phyloP scores from a whole-genome alignment of 2,113 vertebrate genomes.

The Trematomus loennbergii region DNA sequence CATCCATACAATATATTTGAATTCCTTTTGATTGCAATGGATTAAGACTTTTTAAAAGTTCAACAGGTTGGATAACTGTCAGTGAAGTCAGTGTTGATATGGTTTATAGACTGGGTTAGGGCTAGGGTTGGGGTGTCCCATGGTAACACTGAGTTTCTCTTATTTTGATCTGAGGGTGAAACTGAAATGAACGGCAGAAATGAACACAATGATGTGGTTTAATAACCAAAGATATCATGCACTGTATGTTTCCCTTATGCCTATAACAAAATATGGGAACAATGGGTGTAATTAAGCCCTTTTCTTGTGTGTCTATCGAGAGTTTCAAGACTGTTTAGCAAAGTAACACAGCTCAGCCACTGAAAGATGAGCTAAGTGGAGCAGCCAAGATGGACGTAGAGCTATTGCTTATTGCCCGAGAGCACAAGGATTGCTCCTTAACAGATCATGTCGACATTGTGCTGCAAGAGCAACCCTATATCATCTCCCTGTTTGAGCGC shows the following conservation, averaged over 20 bases:
- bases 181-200: conserved; percentile 14
- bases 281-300: conserved; percentile 55
- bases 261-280: conserved; percentile 50
- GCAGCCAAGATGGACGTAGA: conserved; percentile 49
- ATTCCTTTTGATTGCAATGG: conserved; percentile 36
- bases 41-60: conserved; percentile 17
- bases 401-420: conserved; percentile 53
- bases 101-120: neutral
- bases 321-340: conserved; percentile 51
- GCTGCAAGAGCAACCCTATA: conserved; percentile 44
- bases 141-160: neutral
- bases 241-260: conserved; percentile 45
- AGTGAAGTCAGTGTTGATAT: neutral
- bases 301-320: conserved; percentile 55
- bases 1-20: conserved; percentile 57
- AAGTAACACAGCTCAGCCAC: conserved; percentile 43
- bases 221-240: conserved; percentile 48
- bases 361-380: conserved; percentile 73
- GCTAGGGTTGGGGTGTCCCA: neutral
- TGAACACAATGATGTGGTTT: conserved; percentile 40
- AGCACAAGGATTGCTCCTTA: conserved; percentile 53
- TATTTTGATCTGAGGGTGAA: conserved; percentile 14
- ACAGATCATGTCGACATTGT: conserved; percentile 31
- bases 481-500: conserved; percentile 31
- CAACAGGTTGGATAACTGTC: conserved; percentile 19